Conservation (phyloP, 1,140 invertebrate species). For the Epicauta chinensis region DNA sequence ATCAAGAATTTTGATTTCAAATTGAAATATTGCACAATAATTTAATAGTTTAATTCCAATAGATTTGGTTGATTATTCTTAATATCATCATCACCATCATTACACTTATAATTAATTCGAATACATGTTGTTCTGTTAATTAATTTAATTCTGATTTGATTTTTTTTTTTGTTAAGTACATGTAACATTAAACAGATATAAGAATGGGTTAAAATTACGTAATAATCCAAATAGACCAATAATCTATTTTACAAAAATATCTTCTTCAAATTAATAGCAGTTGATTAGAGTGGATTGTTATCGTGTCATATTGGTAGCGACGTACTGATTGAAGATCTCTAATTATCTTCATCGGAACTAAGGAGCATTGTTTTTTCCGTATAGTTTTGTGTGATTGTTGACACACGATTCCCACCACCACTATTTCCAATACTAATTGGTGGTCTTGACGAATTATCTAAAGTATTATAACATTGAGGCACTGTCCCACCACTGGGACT, state of each 20-base stretch:
- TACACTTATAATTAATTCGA: too few species aligned
- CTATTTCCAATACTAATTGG: constrained; percentile 52
- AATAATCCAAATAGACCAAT: constrained; percentile 5
- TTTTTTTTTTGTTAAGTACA: constrained; percentile 12
- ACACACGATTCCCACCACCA: constrained; percentile 55
- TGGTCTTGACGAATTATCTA: constrained; percentile 44
- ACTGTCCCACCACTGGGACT: constrained; percentile 36
- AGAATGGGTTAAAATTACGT: constrained; percentile 7
- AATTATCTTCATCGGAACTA: constrained; percentile 93
- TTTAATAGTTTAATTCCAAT: too few species aligned
- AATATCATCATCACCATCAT: too few species aligned
- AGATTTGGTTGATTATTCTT: too few species aligned
- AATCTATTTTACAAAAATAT: constrained; percentile 16
- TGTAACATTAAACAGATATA: constrained; percentile 10
- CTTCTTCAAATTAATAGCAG: too few species aligned
- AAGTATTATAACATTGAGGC: constrained; percentile 36
- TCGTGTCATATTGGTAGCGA: too few species aligned
- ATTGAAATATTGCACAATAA: background rate
- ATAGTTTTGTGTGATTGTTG: constrained; percentile 77
- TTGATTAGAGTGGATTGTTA: too few species aligned
- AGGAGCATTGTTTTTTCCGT: constrained; percentile 95
- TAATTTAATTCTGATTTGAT: too few species aligned
- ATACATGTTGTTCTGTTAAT: too few species aligned
- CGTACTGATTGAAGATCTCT: too few species aligned
- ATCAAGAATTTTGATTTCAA: background rate